These are phyloP conservation scores for Orchesella flavescens DNA, from an alignment of 2,888 invertebrate species.

Conservation along the genomic window DNA sequence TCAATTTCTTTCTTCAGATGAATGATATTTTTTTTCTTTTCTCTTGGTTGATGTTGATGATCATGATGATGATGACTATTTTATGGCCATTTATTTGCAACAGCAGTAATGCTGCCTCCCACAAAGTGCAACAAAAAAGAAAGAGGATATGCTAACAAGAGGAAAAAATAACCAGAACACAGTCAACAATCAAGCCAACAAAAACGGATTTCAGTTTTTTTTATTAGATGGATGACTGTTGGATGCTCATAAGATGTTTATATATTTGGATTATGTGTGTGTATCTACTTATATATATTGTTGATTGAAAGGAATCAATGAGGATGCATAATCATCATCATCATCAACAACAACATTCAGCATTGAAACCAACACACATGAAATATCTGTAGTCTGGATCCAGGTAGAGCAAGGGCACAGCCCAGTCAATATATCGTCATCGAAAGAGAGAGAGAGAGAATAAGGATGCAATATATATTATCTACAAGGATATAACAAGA, in stretches of 20 bases:
- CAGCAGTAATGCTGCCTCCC: slow-evolving; percentile 54
- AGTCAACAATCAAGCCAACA: not conserved
- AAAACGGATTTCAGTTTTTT: slow-evolving; percentile 63
- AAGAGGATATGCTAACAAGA: slow-evolving; percentile 47
- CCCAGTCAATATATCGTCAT: slow-evolving; percentile 59
- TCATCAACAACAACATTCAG: not conserved
- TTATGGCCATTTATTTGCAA: slow-evolving; percentile 58
- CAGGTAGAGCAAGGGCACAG: slow-evolving; percentile 50
- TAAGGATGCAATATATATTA: slow-evolving; percentile 53
- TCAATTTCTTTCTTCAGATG: slow-evolving; percentile 61
- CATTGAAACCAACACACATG: not conserved
- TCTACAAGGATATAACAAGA: slow-evolving; percentile 35
- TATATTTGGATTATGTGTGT: slow-evolving; percentile 13
- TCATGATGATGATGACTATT: slow-evolving; percentile 49
- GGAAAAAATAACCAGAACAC: not conserved
- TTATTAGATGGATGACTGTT: slow-evolving; percentile 8
- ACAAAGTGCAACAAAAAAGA: slow-evolving; percentile 61
- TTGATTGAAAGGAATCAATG: slow-evolving; percentile 46
- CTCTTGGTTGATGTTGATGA: slow-evolving; percentile 3
- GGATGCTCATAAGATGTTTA: slow-evolving; percentile 20
- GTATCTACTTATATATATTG: not conserved
- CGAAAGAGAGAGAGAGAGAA: too few species aligned
- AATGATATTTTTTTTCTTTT: slow-evolving; percentile 49
- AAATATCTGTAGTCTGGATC: slow-evolving; percentile 28
- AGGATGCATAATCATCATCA: slow-evolving; percentile 41